A percentile compares a stretch with the other conserved stretches of the same genome.
Conservation (phyloP, 2,888 invertebrate genomes). For the Hyposoter didymator region DNA sequence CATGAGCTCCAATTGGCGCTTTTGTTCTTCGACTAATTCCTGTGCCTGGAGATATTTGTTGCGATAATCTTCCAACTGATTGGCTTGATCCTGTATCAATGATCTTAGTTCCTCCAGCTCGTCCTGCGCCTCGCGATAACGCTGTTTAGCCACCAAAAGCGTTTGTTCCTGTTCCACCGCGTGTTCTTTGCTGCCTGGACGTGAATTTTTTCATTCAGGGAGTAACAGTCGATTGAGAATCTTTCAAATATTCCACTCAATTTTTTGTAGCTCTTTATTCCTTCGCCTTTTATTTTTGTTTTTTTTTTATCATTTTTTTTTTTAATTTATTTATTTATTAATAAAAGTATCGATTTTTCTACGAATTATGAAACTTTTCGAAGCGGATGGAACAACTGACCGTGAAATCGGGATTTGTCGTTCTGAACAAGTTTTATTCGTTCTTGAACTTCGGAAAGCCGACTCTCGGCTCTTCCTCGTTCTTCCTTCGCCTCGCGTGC, state of each 20-base stretch:
- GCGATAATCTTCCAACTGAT: slow-evolving; percentile 89
- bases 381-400: slow-evolving; percentile 61
- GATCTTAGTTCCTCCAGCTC: slow-evolving; percentile 86
- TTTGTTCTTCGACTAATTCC: slow-evolving; percentile 89
- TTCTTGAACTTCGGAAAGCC: slow-evolving; percentile 86
- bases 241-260: too few relatives aligned
- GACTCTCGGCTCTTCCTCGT: slow-evolving; percentile 87
- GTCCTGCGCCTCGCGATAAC: slow-evolving; percentile 86
- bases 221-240: too few relatives aligned
- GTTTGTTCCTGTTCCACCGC: slow-evolving; percentile 87
- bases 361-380: background rate
- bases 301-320: too few relatives aligned
- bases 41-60: slow-evolving; percentile 88
- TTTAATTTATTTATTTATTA: too few relatives aligned
- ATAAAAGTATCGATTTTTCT: background rate
- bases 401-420: slow-evolving; percentile 81
- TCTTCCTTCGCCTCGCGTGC: slow-evolving; percentile 82
- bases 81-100: slow-evolving; percentile 88
- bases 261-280: background rate
- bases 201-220: background rate
- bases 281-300: too few relatives aligned
- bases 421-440: slow-evolving; percentile 83
- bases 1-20: slow-evolving; percentile 89
- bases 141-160: slow-evolving; percentile 85
- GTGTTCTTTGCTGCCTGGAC: slow-evolving; percentile 87